Evolutionary conservation across 1,140 invertebrate genomes (phyloP).

Genomic region (Apolygus lucorum): DNA sequence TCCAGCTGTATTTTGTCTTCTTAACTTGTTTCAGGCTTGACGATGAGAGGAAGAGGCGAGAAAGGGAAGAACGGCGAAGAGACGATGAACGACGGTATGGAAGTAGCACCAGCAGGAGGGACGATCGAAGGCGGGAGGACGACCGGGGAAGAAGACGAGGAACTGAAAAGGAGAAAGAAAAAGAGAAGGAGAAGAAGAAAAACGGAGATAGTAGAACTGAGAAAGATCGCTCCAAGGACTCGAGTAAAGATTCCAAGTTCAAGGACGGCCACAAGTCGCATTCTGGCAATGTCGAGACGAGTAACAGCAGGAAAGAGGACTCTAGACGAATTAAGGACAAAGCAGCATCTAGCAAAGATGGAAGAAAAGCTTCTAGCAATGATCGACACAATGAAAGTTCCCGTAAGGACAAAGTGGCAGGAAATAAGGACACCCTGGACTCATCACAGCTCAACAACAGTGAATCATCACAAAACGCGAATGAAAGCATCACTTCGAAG

Average conservation of each 20-base stretch:
- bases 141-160: slow-evolving; percentile 26
- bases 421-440: not conserved
- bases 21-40: slow-evolving; percentile 17
- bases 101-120: slow-evolving; percentile 21
- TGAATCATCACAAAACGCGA: not conserved
- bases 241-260: not conserved
- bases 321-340: not conserved
- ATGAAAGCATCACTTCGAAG: not conserved
- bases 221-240: not conserved
- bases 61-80: slow-evolving; percentile 26
- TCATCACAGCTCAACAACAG: not conserved
- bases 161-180: slow-evolving; percentile 29
- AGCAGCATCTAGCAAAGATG: no score
- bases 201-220: slow-evolving; percentile 23
- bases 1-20: no score
- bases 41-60: slow-evolving; percentile 24
- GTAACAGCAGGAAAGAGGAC: not conserved
- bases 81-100: not conserved
- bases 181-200: slow-evolving; percentile 31
- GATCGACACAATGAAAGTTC: not conserved
- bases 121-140: slow-evolving; percentile 27
- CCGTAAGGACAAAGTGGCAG: not conserved
- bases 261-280: no score
- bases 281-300: no score
- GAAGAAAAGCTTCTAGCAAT: not conserved